These are phyloP conservation scores for Pomacea maculata DNA, from an alignment of 1,140 invertebrate genomes.

Conservation along the genomic window DNA sequence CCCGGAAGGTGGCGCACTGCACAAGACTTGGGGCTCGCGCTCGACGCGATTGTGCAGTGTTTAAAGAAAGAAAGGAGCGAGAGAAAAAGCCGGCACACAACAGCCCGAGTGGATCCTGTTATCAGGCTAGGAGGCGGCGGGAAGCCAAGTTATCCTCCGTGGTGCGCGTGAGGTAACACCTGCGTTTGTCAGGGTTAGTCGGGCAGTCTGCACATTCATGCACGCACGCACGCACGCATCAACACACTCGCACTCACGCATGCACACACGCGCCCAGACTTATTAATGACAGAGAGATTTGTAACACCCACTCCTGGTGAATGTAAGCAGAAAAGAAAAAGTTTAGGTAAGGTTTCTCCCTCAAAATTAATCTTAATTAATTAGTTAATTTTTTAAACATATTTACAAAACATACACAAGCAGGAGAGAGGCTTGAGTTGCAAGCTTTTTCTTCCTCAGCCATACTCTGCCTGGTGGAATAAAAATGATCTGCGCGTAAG, in stretches of 20 bases:
- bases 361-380: too few species aligned
- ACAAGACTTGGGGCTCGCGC: background rate
- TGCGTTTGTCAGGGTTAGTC: background rate
- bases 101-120: background rate
- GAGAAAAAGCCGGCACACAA: background rate
- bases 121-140: background rate
- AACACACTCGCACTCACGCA: too few species aligned
- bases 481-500: too few species aligned
- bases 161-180: background rate
- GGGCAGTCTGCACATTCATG: background rate
- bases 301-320: too few species aligned
- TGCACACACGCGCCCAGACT: background rate
- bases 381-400: too few species aligned
- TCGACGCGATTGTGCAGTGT: background rate
- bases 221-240: conserved; percentile 6
- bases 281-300: too few species aligned
- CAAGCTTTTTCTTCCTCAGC: too few species aligned
- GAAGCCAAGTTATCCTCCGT: background rate
- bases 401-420: too few species aligned
- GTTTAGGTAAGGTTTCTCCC: background rate
- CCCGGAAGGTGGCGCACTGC: background rate
- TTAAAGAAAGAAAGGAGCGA: background rate
- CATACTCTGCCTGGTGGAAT: too few species aligned
- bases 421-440: too few species aligned
- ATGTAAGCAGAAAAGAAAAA: background rate